Evolutionary conservation across 2,888 invertebrate species (phyloP).

Genomic region (Cheilosia variabilis): DNA sequence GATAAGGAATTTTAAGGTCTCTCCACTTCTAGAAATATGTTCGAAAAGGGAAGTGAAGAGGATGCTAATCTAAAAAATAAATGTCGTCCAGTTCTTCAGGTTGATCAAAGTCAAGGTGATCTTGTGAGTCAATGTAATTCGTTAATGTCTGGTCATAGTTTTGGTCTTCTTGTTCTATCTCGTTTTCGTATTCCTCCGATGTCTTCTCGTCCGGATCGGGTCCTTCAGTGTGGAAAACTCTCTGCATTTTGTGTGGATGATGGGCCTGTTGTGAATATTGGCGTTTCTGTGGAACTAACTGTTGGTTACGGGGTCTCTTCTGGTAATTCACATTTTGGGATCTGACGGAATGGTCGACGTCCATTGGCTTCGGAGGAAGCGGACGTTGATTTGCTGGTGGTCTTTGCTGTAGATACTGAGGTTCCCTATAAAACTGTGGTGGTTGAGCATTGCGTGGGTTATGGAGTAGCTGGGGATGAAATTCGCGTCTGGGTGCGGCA

Average conservation of each 20-base stretch:
- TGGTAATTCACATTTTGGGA: conserved; percentile 28
- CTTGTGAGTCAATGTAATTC: not conserved
- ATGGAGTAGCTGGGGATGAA: conserved; percentile 42
- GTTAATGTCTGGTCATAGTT: too few relatives aligned
- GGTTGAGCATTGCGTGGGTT: conserved; percentile 13
- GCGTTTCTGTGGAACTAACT: conserved; percentile 19
- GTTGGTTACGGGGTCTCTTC: conserved; percentile 28
- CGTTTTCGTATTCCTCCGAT: not conserved
- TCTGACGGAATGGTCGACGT: conserved; percentile 23
- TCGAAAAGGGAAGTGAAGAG: too few relatives aligned
- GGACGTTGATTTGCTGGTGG: conserved; percentile 3
- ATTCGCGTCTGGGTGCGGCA: conserved; percentile 27
- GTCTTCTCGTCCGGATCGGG: not conserved
- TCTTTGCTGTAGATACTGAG: not conserved
- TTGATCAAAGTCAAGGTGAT: not conserved
- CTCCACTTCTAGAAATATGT: too few relatives aligned
- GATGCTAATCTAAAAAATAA: too few relatives aligned
- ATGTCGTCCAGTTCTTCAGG: too few relatives aligned
- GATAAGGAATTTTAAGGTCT: too few relatives aligned
- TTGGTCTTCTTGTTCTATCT: too few relatives aligned
- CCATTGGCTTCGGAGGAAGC: conserved; percentile 29
- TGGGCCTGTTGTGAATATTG: too few relatives aligned
- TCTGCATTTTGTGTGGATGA: conserved; percentile 8
- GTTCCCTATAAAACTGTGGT: not conserved
- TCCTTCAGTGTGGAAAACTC: conserved; percentile 15